phyloP scores from a whole-genome alignment of 2,113 vertebrate genomes.

The Phoxinus phoxinus region DNA sequence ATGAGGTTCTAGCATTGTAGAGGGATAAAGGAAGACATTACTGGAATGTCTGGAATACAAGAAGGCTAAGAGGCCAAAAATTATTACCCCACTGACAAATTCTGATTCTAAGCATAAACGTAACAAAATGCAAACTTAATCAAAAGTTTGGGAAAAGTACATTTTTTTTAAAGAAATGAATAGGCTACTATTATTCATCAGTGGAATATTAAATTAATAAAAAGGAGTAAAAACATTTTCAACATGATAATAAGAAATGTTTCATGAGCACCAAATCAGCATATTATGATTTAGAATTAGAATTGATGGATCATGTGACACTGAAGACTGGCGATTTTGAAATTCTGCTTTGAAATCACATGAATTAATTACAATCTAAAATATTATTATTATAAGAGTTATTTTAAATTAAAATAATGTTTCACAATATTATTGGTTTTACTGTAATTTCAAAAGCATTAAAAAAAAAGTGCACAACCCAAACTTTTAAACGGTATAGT shows the following conservation, averaged over 20 bases:
- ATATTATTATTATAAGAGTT: neutral
- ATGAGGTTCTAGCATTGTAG: neutral
- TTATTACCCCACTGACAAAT: neutral
- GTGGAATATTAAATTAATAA: neutral
- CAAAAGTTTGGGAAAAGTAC: neutral
- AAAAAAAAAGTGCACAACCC: neutral
- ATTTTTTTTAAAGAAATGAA: neutral
- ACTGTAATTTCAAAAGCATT: too few relatives aligned
- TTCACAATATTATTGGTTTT: too few relatives aligned
- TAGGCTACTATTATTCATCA: neutral
- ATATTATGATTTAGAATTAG: neutral
- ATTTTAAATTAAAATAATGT: neutral
- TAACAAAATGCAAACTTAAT: neutral
- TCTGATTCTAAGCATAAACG: neutral
- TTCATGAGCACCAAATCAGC: neutral
- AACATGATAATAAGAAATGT: neutral
- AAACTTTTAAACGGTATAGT: neutral
- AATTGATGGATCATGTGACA: neutral
- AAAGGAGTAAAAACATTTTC: neutral
- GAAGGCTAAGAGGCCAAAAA: neutral
- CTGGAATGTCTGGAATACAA: neutral
- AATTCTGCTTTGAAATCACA: neutral
- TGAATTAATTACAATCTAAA: neutral
- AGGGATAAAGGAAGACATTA: neutral
- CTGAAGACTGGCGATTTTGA: neutral